Evolutionary conservation across 2,113 vertebrate species (phyloP).

Genomic region (Chiloscyllium plagiosum): DNA sequence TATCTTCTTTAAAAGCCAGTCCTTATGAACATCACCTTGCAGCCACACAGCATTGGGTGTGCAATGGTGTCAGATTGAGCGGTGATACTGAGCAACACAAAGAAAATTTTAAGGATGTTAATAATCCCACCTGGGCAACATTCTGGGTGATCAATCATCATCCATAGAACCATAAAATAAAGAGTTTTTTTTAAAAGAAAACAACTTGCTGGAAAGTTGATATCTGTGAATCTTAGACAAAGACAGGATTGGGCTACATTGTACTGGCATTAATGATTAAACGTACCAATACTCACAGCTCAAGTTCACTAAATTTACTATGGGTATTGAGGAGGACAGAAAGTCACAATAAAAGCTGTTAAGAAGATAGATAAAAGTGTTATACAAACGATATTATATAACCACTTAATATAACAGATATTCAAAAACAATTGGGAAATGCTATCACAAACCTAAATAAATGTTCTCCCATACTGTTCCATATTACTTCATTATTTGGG

Average conservation of each 20-base stretch:
- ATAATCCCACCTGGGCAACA: neutral
- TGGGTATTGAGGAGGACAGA: neutral
- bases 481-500: constrained; percentile 85
- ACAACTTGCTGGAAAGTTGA: neutral
- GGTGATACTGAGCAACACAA: neutral
- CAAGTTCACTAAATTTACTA: neutral
- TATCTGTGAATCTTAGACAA: neutral
- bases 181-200: neutral
- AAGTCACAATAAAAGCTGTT: neutral
- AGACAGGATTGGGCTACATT: neutral
- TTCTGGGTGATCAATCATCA: neutral
- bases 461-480: constrained; percentile 96
- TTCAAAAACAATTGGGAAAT: constrained; percentile 8
- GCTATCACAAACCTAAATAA: constrained; percentile 80
- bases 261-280: neutral
- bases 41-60: neutral
- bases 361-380: neutral
- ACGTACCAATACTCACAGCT: neutral
- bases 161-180: neutral
- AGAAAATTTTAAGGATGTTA: neutral
- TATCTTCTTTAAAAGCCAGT: neutral
- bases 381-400: neutral
- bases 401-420: neutral
- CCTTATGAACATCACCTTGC: neutral
- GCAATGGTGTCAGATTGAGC: neutral